Base-by-base conservation (phyloP, 2,888 invertebrate species). In the Chalcis sispes region DNA sequence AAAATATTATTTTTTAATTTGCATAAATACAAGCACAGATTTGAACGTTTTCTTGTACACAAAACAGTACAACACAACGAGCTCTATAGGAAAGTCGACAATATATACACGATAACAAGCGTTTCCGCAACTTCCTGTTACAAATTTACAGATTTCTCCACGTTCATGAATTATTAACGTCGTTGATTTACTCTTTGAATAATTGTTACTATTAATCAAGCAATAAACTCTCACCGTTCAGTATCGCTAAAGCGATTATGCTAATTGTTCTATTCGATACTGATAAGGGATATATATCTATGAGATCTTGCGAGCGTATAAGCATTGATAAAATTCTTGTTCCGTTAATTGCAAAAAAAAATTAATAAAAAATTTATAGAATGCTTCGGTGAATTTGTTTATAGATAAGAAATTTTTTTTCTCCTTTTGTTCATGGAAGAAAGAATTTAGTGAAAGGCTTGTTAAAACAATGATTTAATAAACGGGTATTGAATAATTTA, bases 161-260 rank as follows among this genome's bases (percentile, higher is more conserved):
- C 18, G 56, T 48, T 58, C 64, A 72, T 69, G 67, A 67, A 77
- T 76, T 76, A 67, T 70, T 75, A 75, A 71, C 40, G 10, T 29
- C 54, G 25, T 72, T 32, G 72, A 67, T 69, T 72, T 72, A 64
- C 67, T 62, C 72, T 32, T 48, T 54, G 72, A 67, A 58, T 72
- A 72, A 72, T 72, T 36, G 54, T 75, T 56, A 62, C 72, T 50
- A 77, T 77, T 77, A 77, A 77, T 69, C 76, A 75, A 75, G 70
- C 20, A 66, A 72, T 66, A 67, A 72, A 67, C 76, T 77, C 76
- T 72, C 67, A 52, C 67, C 67, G 40, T 62, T 36, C 27, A 32
- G 36, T 62, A 75, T 75, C 67, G 46, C 69, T 50, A 36, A 27
- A 59, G 42, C 69, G 56, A 72, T 77, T 77, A 72, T 77, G 72